These are phyloP conservation scores for Micropoecilia bifurca DNA, from an alignment of 2,797 vertebrate genomes.

Conservation along the genomic window DNA sequence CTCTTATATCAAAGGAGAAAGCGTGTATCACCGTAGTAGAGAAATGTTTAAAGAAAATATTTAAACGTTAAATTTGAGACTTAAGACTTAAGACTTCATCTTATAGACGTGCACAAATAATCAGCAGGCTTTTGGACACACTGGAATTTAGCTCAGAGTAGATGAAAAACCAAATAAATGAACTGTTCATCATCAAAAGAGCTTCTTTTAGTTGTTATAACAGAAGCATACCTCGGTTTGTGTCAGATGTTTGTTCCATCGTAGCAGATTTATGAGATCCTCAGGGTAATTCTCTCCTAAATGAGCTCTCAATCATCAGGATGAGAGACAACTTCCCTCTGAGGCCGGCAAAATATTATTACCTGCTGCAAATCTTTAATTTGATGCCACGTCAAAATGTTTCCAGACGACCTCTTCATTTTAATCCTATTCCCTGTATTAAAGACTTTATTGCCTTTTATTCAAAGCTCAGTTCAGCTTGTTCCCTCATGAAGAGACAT, in stretches of 20 bases:
- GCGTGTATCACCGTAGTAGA: no score
- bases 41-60: not conserved
- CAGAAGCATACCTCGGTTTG: slow-evolving; percentile 40
- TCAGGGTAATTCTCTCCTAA: slow-evolving; percentile 59
- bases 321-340: slow-evolving; percentile 72
- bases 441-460: slow-evolving; percentile 67
- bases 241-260: slow-evolving; percentile 76
- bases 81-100: no score
- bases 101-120: slow-evolving; percentile 26
- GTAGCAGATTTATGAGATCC: slow-evolving; percentile 73
- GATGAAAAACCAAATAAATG: slow-evolving; percentile 28
- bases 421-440: slow-evolving; percentile 69
- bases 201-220: slow-evolving; percentile 61
- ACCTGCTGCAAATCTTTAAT: slow-evolving; percentile 72
- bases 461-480: slow-evolving; percentile 61
- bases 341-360: slow-evolving; percentile 77
- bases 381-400: slow-evolving; percentile 74
- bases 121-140: slow-evolving; percentile 20
- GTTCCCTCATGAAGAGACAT: slow-evolving; percentile 50
- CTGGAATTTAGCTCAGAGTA: slow-evolving; percentile 35
- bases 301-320: slow-evolving; percentile 71
- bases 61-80: not conserved
- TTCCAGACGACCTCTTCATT: slow-evolving; percentile 68
- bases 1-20: no score
- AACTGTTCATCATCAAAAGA: slow-evolving; percentile 55